phyloP scores from a whole-genome alignment of 1,140 invertebrate genomes.

The Sycophaga agraensis region DNA sequence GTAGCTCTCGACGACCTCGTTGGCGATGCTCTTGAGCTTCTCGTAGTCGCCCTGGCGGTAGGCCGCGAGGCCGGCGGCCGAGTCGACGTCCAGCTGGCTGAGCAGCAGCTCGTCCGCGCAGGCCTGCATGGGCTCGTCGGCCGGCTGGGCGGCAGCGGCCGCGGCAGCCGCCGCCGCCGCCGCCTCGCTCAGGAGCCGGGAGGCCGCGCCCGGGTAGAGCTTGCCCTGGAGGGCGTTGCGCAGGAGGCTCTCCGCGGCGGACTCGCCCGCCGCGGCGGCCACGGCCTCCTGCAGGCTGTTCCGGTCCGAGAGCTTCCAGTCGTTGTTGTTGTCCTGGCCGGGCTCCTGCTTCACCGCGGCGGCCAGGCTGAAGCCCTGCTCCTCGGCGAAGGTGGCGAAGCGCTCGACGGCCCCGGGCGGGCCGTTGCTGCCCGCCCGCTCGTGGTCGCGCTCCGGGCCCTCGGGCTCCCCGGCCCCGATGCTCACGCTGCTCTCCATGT shows the following conservation, averaged over 20 bases:
- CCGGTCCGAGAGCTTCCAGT: slow-evolving; percentile 74
- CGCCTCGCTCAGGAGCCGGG: background rate
- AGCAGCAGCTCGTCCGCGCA: slow-evolving; percentile 72
- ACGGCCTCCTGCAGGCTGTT: slow-evolving; percentile 65
- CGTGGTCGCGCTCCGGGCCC: slow-evolving; percentile 29
- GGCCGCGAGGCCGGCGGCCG: slow-evolving; percentile 58
- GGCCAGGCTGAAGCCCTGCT: background rate
- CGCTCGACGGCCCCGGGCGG: slow-evolving; percentile 40
- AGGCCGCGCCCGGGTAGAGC: slow-evolving; percentile 44
- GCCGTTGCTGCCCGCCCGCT: slow-evolving; percentile 35
- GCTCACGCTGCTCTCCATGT: slow-evolving; percentile 46
- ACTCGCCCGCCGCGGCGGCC: slow-evolving; percentile 41
- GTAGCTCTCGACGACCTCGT: slow-evolving; percentile 73
- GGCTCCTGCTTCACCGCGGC: slow-evolving; percentile 61
- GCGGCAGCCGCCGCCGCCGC: background rate
- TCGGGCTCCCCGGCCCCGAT: slow-evolving; percentile 28
- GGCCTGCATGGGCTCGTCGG: slow-evolving; percentile 68
- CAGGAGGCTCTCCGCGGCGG: slow-evolving; percentile 71
- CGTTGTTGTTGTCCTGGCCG: slow-evolving; percentile 74
- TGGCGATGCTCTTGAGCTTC: slow-evolving; percentile 67
- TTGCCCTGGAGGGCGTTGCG: slow-evolving; percentile 79
- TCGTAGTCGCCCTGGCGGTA: slow-evolving; percentile 53
- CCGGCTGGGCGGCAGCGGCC: slow-evolving; percentile 48
- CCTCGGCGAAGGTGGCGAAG: slow-evolving; percentile 54
- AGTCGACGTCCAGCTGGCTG: slow-evolving; percentile 69